Conservation (phyloP, 2,113 vertebrate species). For the Lethenteron camtschaticum region DNA sequence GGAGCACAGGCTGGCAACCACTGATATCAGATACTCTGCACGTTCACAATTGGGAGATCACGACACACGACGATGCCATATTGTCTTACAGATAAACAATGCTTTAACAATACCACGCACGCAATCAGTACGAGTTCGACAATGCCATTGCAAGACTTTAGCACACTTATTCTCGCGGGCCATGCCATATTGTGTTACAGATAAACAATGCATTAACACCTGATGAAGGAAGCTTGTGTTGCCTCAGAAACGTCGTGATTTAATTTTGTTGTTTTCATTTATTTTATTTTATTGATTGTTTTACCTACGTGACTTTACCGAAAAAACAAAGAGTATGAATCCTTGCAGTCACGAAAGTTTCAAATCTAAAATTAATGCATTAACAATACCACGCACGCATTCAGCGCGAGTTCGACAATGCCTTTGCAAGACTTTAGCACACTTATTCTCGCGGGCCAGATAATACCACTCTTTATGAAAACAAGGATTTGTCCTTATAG, state of each 20-base stretch:
- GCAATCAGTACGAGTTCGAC: neutral
- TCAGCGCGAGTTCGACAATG: neutral
- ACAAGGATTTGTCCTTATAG: too few species aligned
- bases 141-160: neutral
- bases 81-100: too few species aligned
- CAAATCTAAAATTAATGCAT: neutral
- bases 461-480: neutral
- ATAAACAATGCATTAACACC: too few species aligned
- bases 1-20: too few species aligned
- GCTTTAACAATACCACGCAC: neutral
- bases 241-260: too few species aligned
- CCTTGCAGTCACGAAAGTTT: neutral
- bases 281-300: too few species aligned
- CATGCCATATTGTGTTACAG: neutral
- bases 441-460: neutral
- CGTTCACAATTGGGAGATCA: too few species aligned
- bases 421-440: neutral
- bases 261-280: too few species aligned
- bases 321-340: neutral
- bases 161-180: neutral
- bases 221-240: too few species aligned
- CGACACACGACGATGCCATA: neutral
- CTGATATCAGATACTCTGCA: too few species aligned
- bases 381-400: neutral
- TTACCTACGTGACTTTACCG: too few species aligned